Base-by-base conservation (phyloP, 2,797 vertebrate genomes). In the Neopelma chrysocephalum region DNA sequence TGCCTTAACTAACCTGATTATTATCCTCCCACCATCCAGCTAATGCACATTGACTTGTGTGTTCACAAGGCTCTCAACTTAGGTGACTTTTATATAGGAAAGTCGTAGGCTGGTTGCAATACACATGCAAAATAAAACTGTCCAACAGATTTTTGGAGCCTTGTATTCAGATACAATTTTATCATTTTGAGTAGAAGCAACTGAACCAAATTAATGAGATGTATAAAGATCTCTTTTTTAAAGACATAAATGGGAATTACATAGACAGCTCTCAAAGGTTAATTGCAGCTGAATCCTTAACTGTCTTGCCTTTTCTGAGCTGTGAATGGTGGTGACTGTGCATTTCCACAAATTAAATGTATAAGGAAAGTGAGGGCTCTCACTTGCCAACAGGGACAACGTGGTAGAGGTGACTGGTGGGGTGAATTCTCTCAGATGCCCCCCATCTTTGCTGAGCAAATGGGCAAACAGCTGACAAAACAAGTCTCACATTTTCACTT, bases 251-350 rank as follows among this genome's bases (percentile, higher is more conserved):
- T 27, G 8, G 11, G 26, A 89, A 68, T 80, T 70, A 61, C 32
- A 90, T 2, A 54, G 79, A 57, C 66, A 92, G 19, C 23, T 87
- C 82, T 91, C 64, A 87, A 89, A 94, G 75, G 75, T 91, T 91
- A 92, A 85, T 64, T 87, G 64, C 64, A 89, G 60, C 14, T 80
- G 32, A 92, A 75, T 87, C 42, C 11, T 71, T 57, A 77, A 76
- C 25, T 60, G 17, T 45, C 75, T 57, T 10, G 12, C 26, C 31
- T 87, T 47, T 90, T 65, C 51, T 51, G 31, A 77, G 51, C 48
- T 50, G 29, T 40, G n/a, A 73, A 25, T 3, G 1, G 54, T n/a
- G 7, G n/a, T 27, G 19, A 70, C 43, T 9, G 4, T 38, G 83
- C 8, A 29, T 57, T 69, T 51, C 8, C n/a, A 79, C 25, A 48